Evolutionary conservation across 1,140 invertebrate species (phyloP), one percentile per base, ranked within the genome.

Genomic region (Hyphantria cunea): DNA sequence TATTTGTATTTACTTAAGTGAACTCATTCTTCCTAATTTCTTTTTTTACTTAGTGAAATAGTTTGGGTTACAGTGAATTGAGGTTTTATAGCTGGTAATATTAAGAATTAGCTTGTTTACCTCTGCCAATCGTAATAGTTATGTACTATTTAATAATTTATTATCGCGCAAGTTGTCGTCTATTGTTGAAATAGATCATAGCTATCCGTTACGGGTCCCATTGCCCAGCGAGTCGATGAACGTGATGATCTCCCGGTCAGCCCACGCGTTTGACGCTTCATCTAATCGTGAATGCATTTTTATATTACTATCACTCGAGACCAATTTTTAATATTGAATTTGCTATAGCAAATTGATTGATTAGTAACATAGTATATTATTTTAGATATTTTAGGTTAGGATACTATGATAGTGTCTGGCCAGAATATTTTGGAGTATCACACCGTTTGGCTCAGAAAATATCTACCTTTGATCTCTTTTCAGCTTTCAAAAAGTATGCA

Each of bases 1-100:
- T 90, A 89, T 86, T 91, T 89, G 87, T 92, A 91, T 90, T 90
- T 89, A 89, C 85, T 81, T 92, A 91, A 91, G 90, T 91, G 85
- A 88, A 76, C 74, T 80, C n/a, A n/a, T n/a, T n/a, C 80, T 70
- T 86, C 82, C 73, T 79, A 78, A 82, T 82, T 85, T 82, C 63
- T 79, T 84, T 78, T 74, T 83, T 68, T 84, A 81, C 71, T 70
- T 87, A 86, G 83, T 72, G 75, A 82, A 80, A 77, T 79, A 84
- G 82, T 89, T 92, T 91, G 86, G 90, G 79, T 92, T 91, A 92
- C 86, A 89, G 86, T 82, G 80, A 76, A 86, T 89, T 89, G 86
- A 90, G 85, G 84, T 89, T 88, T 83, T 83, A 88, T 90, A 88
- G 88, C 88, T 90, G 86, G 86, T 90, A 89, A 89, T 90, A 88